Conservation (phyloP, 92 coral and sea anemone genomes). For the Siderastrea radians region DNA sequence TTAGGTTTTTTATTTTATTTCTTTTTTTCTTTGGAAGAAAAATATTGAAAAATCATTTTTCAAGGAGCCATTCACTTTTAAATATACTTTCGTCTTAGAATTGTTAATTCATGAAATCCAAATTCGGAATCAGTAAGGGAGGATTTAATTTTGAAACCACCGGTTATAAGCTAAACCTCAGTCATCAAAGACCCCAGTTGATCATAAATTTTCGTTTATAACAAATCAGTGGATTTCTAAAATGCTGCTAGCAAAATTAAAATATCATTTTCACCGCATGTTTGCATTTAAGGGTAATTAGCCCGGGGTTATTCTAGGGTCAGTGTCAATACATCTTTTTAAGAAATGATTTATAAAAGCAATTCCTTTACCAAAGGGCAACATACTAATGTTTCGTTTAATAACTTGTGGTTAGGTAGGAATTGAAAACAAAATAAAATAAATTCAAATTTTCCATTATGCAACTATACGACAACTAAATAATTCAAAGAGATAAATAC, state of each 20-base stretch:
- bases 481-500: not conserved
- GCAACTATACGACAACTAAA: not conserved
- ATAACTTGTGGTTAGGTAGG: not conserved
- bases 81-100: no score
- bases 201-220: not conserved
- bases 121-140: not conserved
- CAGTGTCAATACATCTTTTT: not conserved
- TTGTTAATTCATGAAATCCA: no score
- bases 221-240: slow-evolving; percentile 3
- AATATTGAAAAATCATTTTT: no score
- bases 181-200: not conserved
- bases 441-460: not conserved
- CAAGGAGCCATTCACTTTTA: no score
- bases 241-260: not conserved
- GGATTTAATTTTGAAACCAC: not conserved
- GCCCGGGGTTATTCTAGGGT: not conserved
- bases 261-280: not conserved
- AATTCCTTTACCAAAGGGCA: not conserved
- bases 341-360: not conserved
- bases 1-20: not conserved
- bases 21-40: not conserved
- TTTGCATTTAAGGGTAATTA: not conserved
- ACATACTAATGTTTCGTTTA: not conserved
- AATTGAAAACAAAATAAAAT: not conserved
- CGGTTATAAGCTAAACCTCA: not conserved